These are phyloP conservation scores for Lymantria monacha DNA, from an alignment of 2,888 invertebrate genomes.

Conservation along the genomic window DNA sequence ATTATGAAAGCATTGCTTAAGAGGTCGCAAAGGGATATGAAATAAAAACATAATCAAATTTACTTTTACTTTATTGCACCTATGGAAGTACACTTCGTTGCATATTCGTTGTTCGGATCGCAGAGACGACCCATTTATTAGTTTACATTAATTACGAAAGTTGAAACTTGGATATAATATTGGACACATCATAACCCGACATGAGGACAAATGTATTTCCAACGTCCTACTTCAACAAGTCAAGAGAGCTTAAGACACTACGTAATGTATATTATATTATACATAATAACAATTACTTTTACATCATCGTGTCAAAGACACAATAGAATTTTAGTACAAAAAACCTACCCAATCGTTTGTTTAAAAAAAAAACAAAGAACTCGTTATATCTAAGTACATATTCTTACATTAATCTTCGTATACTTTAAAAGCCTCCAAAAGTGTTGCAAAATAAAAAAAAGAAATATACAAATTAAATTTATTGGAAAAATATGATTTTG, in stretches of 20 bases:
- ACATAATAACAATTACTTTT: constrained; percentile 41
- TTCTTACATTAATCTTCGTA: constrained; percentile 76
- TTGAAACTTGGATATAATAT: constrained; percentile 17
- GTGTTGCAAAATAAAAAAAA: constrained; percentile 46
- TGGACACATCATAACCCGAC: constrained; percentile 30
- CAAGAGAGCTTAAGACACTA: constrained; percentile 38
- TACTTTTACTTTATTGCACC: constrained; percentile 78
- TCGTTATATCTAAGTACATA: constrained; percentile 78
- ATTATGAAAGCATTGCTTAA: too few species aligned
- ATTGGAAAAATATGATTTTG: constrained; percentile 62
- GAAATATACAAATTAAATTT: constrained; percentile 59
- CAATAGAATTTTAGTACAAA: constrained; percentile 41
- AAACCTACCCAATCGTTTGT: constrained; percentile 58
- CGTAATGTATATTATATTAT: constrained; percentile 43
- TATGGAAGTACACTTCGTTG: constrained; percentile 79
- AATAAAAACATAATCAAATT: constrained; percentile 45
- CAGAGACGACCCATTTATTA: constrained; percentile 36
- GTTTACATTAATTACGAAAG: constrained; percentile 35
- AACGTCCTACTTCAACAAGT: not conserved
- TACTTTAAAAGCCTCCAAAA: constrained; percentile 81
- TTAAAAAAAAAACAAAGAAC: constrained; percentile 66
- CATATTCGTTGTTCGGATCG: constrained; percentile 61
- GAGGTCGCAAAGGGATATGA: not conserved
- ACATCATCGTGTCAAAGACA: constrained; percentile 29
- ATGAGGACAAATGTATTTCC: constrained; percentile 20